Percentiles rank a stretch among this genome's conserved stretches.
These are phyloP conservation scores for Rhaphigaster nebulosa DNA, from an alignment of 2,888 invertebrate genomes.

Conservation along the genomic window DNA sequence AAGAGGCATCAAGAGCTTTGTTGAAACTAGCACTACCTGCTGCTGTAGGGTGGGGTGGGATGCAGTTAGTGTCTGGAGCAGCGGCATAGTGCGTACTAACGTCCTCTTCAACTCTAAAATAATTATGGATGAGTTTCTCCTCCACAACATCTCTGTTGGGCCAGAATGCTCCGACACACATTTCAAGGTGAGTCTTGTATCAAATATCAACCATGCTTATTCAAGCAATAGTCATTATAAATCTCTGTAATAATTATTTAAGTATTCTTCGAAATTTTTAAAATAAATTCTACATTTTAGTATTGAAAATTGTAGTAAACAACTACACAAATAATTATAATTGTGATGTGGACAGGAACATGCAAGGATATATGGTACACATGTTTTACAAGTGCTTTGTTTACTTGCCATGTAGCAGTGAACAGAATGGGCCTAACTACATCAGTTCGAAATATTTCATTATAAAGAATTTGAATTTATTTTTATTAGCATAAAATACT, in stretches of 20 bases:
- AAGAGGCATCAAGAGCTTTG: not conserved
- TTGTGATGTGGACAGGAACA: not conserved
- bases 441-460: too few relatives aligned
- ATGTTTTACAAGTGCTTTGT: not conserved
- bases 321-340: not conserved
- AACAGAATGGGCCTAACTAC: not conserved
- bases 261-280: not conserved
- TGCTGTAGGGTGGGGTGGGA: not conserved
- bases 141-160: not conserved
- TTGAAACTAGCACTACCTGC: not conserved
- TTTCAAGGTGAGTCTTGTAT: not conserved
- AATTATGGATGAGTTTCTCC: constrained; percentile 8
- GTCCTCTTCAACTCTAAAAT: not conserved
- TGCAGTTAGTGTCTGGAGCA: not conserved
- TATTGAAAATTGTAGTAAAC: not conserved
- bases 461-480: too few relatives aligned
- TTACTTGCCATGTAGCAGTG: not conserved
- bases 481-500: too few relatives aligned
- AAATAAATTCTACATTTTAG: not conserved
- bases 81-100: constrained; percentile 25
- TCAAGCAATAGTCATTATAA: not conserved
- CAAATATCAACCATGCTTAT: not conserved
- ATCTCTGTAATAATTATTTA: not conserved
- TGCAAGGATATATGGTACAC: not conserved
- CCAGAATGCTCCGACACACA: not conserved